Evolutionary conservation across 1,140 invertebrate genomes (phyloP).

Genomic region (Acromyrmex echinatior): DNA sequence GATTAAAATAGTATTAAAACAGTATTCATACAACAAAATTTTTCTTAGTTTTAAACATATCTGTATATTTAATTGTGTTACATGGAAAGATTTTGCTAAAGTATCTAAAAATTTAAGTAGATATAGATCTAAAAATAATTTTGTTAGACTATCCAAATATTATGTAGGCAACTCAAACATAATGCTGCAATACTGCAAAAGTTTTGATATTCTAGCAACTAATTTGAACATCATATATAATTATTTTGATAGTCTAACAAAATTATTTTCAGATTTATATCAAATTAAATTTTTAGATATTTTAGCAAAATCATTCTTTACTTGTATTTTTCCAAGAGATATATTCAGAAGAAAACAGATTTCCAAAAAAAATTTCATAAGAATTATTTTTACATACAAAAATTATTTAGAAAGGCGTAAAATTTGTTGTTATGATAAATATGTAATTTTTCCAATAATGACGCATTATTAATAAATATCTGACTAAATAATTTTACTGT

Average conservation of each 20-base stretch:
- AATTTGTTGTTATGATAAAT: not conserved
- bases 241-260: no score
- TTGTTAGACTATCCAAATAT: no score
- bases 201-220: no score
- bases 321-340: not conserved
- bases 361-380: not conserved
- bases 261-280: no score
- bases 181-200: no score
- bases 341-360: not conserved
- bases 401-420: not conserved
- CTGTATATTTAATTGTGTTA: not conserved
- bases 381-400: not conserved
- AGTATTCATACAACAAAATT: not conserved
- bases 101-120: no score
- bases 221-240: no score
- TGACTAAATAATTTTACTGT: constrained; percentile 1
- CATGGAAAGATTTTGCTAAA: no score
- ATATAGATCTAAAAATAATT: no score
- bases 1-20: not conserved
- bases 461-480: not conserved
- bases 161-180: no score
- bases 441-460: not conserved
- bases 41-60: not conserved
- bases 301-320: no score
- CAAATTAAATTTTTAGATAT: no score